A percentile compares a stretch with the other conserved stretches of the same genome.
These are phyloP conservation scores for Nanger granti DNA, from an alignment of 2,113 vertebrate genomes.

Conservation along the genomic window DNA sequence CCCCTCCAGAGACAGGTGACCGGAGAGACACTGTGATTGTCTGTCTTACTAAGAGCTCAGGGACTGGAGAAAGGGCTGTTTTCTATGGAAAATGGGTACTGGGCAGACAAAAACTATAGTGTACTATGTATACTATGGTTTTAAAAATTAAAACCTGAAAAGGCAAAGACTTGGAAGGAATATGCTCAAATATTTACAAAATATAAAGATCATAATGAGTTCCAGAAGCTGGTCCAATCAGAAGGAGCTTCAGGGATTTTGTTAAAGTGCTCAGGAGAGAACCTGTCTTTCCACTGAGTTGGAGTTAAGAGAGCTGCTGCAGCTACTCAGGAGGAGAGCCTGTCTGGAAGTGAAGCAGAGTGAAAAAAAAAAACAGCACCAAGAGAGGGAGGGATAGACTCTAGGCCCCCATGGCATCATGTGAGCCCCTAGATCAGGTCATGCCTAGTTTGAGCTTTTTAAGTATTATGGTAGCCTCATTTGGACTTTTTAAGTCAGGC, in stretches of 20 bases:
- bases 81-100: neutral
- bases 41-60: neutral
- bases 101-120: neutral
- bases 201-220: neutral
- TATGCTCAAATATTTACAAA: neutral
- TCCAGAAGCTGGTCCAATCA: neutral
- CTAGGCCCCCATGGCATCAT: no score
- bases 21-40: neutral
- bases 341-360: neutral
- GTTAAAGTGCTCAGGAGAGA: neutral
- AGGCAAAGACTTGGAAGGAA: neutral
- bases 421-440: neutral
- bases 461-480: neutral
- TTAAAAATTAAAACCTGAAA: constrained; percentile 4
- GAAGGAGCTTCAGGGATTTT: neutral
- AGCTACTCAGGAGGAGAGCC: neutral
- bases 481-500: neutral
- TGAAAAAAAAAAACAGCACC: neutral
- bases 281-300: neutral
- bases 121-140: neutral
- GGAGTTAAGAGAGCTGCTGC: neutral
- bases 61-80: neutral
- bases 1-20: neutral
- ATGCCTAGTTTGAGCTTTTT: neutral
- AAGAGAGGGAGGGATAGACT: neutral